A percentile compares a stretch with the other conserved stretches of the same genome.
Conservation (phyloP, 2,797 vertebrate genomes). For the Acanthopagrus latus region DNA sequence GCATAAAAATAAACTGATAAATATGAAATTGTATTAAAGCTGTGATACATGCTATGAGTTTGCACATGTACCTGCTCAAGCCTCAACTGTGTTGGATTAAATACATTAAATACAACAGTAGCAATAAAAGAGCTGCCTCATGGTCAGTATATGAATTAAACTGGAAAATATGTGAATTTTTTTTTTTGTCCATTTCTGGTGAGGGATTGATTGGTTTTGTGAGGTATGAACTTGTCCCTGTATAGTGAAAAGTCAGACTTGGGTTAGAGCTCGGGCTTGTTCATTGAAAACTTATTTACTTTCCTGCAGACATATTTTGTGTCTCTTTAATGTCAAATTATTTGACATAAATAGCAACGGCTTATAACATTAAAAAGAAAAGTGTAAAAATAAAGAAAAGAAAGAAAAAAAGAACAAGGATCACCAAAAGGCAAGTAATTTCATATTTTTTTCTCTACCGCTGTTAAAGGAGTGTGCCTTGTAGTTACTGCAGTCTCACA, state of each 20-base stretch:
- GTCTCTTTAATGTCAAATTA: constrained; percentile 42
- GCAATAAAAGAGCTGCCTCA: constrained; percentile 84
- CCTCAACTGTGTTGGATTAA: constrained; percentile 60
- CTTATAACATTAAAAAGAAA: background rate
- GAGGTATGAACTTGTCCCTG: constrained; percentile 81
- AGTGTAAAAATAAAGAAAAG: no score
- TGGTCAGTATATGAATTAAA: constrained; percentile 57
- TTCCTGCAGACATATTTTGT: constrained; percentile 40
- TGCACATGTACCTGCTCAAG: constrained; percentile 43
- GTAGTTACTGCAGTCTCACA: background rate
- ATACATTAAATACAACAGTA: constrained; percentile 82
- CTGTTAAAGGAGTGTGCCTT: background rate
- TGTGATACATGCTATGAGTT: constrained; percentile 53
- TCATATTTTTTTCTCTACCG: constrained; percentile 5
- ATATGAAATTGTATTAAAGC: constrained; percentile 74
- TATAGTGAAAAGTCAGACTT: constrained; percentile 43
- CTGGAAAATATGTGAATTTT: constrained; percentile 40
- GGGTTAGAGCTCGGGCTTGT: constrained; percentile 46
- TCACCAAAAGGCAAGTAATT: constrained; percentile 16
- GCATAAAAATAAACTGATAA: constrained; percentile 78
- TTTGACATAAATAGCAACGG: constrained; percentile 39
- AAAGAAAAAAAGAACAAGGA: background rate
- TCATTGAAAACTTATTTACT: constrained; percentile 28
- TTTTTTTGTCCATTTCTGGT: constrained; percentile 42
- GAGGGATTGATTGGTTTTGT: constrained; percentile 64